Evolutionary conservation across 2,888 invertebrate genomes (phyloP).

Genomic region (Zygogramma bicolorata): DNA sequence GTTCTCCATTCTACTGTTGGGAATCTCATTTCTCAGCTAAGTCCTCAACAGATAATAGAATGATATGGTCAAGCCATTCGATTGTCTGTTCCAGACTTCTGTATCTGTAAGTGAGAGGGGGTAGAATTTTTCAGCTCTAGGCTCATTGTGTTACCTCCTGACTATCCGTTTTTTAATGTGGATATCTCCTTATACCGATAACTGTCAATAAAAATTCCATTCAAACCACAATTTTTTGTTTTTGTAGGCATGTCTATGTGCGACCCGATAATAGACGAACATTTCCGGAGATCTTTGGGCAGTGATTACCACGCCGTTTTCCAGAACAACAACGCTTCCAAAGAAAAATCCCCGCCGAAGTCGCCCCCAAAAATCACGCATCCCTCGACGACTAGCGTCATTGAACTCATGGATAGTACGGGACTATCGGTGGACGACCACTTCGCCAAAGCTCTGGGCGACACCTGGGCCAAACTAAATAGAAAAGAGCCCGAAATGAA

Average conservation of each 20-base stretch:
- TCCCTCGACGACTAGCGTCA: constrained; percentile 57
- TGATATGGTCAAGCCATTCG: no score
- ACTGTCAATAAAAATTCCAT: no score
- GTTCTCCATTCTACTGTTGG: no score
- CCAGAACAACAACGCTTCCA: constrained; percentile 69
- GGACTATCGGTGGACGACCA: constrained; percentile 87
- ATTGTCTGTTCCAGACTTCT: no score
- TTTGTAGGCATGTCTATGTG: constrained; percentile 84
- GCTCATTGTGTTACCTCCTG: no score
- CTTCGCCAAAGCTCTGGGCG: constrained; percentile 89
- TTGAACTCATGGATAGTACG: constrained; percentile 72
- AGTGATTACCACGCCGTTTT: constrained; percentile 81
- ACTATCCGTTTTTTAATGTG: no score
- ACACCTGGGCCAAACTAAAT: constrained; percentile 84
- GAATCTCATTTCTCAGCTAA: no score
- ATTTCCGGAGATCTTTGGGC: constrained; percentile 92
- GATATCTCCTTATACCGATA: no score
- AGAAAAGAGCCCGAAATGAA: constrained; percentile 72
- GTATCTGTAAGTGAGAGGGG: no score
- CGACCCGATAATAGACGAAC: constrained; percentile 95
- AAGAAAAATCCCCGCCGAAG: constrained; percentile 55
- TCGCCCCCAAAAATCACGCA: constrained; percentile 34
- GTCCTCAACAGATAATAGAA: no score
- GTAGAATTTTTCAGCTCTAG: no score
- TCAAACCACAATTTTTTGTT: no score